Evolutionary conservation across 2,113 vertebrate species (phyloP).

Genomic region (Petrocephalus zakoni): DNA sequence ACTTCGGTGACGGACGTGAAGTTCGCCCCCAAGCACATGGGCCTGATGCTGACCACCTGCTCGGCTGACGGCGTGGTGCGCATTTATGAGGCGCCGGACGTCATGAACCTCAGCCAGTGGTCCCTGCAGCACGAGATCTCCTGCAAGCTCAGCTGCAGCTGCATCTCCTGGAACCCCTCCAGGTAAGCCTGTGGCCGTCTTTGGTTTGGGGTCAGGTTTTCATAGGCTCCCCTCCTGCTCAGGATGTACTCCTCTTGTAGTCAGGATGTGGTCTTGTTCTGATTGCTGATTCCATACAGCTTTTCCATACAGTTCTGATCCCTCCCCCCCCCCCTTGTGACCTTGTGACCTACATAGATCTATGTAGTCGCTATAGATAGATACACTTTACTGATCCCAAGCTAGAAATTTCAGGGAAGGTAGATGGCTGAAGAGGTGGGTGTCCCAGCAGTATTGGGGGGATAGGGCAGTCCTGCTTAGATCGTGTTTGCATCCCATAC

Average conservation of each 20-base stretch:
- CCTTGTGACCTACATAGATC: neutral
- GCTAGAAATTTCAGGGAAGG: neutral
- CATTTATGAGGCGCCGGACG: slow-evolving; percentile 94
- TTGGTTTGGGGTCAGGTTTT: neutral
- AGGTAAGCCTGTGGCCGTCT: slow-evolving; percentile 60
- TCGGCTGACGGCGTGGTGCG: slow-evolving; percentile 94
- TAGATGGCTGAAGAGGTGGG: no score
- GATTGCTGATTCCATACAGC: no score
- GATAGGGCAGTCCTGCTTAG: neutral
- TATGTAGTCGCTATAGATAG: neutral
- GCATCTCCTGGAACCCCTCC: slow-evolving; percentile 98
- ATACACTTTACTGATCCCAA: neutral
- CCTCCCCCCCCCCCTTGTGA: no score
- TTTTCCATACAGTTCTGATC: no score
- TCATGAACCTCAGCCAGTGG: slow-evolving; percentile 99
- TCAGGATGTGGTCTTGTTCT: neutral
- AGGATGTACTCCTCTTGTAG: neutral
- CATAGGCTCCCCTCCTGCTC: neutral
- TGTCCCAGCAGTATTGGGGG: neutral
- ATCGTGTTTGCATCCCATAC: neutral
- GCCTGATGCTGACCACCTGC: slow-evolving; percentile 93
- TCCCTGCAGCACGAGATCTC: slow-evolving; percentile 97
- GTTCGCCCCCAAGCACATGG: slow-evolving; percentile 98
- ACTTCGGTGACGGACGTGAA: slow-evolving; percentile 97
- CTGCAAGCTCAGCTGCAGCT: slow-evolving; percentile 94